Percentiles rank a stretch among this genome's conserved stretches.
phyloP scores from a whole-genome alignment of 2,797 vertebrate species.

The Poeciliopsis turneri region DNA sequence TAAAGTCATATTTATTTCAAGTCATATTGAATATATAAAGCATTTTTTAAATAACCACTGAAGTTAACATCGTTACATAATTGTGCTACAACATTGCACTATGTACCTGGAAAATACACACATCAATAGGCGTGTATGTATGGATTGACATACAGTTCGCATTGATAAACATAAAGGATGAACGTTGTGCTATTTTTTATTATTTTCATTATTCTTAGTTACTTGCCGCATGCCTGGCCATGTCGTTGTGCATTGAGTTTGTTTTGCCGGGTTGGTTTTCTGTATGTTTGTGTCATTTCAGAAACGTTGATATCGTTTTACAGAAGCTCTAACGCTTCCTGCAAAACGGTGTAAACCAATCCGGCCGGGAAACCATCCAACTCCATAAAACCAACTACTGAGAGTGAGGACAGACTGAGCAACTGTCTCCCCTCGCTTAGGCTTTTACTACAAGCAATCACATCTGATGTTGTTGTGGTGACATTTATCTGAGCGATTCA shows the following conservation, averaged over 20 bases:
- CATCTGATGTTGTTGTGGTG: conserved; percentile 35
- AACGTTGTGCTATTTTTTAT: neutral
- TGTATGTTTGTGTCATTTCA: neutral
- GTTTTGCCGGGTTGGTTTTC: neutral
- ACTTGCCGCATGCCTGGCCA: neutral
- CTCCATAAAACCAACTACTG: conserved; percentile 26
- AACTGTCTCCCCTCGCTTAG: conserved; percentile 11
- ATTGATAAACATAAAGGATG: neutral
- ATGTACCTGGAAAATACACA: too few species aligned
- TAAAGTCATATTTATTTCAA: too few species aligned
- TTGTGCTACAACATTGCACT: too few species aligned
- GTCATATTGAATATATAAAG: too few species aligned
- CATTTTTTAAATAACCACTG: too few species aligned
- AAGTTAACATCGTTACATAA: too few species aligned
- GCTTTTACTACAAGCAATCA: conserved; percentile 43
- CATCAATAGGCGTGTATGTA: neutral
- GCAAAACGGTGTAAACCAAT: neutral
- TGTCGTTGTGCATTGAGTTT: neutral
- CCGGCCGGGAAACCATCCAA: neutral
- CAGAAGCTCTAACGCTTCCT: neutral
- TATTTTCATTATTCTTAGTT: neutral
- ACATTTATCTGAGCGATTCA: conserved; percentile 49
- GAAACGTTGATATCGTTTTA: neutral
- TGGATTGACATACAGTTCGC: neutral
- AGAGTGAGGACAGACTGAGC: conserved; percentile 19